Base-by-base conservation (phyloP, 2,888 invertebrate species). In the Galeruca laticollis region DNA sequence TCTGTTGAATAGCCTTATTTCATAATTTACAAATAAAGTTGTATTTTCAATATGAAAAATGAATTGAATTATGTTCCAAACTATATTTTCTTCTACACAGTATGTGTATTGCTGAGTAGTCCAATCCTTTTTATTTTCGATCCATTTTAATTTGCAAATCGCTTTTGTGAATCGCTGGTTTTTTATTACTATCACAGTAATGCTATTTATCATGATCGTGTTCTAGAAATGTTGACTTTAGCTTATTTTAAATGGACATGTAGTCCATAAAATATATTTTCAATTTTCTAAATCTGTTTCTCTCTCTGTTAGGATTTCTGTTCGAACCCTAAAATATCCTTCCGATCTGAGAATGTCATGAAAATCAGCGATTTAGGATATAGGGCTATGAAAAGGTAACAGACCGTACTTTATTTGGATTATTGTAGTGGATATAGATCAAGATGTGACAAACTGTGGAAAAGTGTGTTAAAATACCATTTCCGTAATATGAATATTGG, bases 231-330 rank as follows among this genome's bases (percentile, higher is more conserved):
- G 20, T 56, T 21, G 43, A 60, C n/a, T 15, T n/a, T 15, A 15
- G 37, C 40, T 60, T 60, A 43, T 60, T 60, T 60, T 18, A 60
- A 60, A 43, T 60, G 60, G 26, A 37, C 18, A 35, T 20, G 59
- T 2, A 60, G 60, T 60, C 60, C 20, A 40, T 20, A 60, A 60
- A 60, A 60, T 60, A 60, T 60, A 40, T 60, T 60, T 60, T 60
- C 60, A 60, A 60, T 60, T 60, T 60, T 60, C 60, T 20, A 60
- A 60, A 60, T 62, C 51, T 62, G 51, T 51, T 62, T 49, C 43
- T 51, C 62, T 47, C 35, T 26, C 51, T 51, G 62, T 62, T 35
- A n/a, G 35, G 43, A 51, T 51, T 49, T 13, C 62, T 35, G 33
- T 62, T 35, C 33, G 26, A 33, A 11, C 35, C 51, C 31, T 15